Base-by-base conservation (phyloP, 1,140 invertebrate species). In the Lethrus apterus region DNA sequence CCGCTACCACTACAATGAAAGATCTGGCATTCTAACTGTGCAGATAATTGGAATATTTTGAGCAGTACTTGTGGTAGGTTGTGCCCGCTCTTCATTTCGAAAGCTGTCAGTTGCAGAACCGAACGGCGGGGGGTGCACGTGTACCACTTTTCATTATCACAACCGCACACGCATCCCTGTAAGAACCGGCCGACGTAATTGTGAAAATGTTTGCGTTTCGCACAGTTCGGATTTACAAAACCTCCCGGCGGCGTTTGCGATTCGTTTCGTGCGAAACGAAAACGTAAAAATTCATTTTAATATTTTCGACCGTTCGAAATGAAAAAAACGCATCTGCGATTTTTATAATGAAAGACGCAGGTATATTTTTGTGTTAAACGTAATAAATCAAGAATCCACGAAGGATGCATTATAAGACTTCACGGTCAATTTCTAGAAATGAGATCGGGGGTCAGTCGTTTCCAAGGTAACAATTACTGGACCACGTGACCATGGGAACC, bases 401-500 rank as follows among this genome's bases (percentile, higher is more conserved):
- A 21, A 23, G 35, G 35, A 38, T 38, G 18, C 35, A 38, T 38
- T 38, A 38, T 38, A 38, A 38, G 35, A 38, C 35, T 38, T 38
- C 35, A 38, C 35, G 35, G 19, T 38, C 35, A 38, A 38, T 38
- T 38, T 38, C 35, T 38, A 21, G 35, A 38, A 38, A 38, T 38
- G 35, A 38, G 35, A 38, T 38, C 35, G 20, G 19, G 35, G 35
- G 35, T 38, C 35, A 21, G 35, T 38, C 35, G 35, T 38, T 38
- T 21, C 41, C 46, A 49, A 52, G 51, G 51, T 52, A 50, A 54
- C 51, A 54, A 54, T 54, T 54, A 54, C 51, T 40, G 48, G 38
- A 34, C 43, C 35, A 38, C 35, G 35, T 38, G 35, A 38, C 24
- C 47, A 49, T 54, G 51, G 51, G 51, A 54, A 54, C 51, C 51